Conservation (phyloP, 2,113 vertebrate species). For the Rhineura floridana region DNA sequence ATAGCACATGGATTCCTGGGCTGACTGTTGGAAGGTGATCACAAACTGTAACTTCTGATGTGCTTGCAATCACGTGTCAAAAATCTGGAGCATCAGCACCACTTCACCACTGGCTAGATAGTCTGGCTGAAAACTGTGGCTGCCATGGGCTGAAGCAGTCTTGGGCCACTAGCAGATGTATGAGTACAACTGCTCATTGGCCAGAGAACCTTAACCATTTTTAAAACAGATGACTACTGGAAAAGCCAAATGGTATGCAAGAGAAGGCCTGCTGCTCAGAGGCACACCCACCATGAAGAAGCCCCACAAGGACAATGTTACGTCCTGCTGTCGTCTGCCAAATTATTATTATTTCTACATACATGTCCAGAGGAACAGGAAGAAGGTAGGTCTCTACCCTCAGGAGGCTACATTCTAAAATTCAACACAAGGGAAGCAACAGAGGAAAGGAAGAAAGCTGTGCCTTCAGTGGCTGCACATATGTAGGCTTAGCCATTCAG, state of each 20-base stretch:
- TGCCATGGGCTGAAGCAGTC: neutral
- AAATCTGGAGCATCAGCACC: neutral
- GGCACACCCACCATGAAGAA: neutral
- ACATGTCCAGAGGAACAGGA: neutral
- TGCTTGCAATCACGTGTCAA: too few relatives aligned
- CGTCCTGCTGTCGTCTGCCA: neutral
- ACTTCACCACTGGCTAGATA: neutral
- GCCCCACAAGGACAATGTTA: neutral
- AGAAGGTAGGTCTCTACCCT: neutral
- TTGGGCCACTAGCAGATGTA: neutral
- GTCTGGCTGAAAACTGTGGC: neutral
- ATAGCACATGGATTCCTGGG: too few relatives aligned
- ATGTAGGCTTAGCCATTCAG: neutral
- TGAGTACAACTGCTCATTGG: neutral
- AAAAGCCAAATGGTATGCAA: neutral
- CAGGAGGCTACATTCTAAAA: neutral
- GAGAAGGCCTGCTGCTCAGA: neutral
- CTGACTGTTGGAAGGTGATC: neutral
- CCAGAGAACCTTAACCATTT: neutral
- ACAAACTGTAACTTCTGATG: neutral
- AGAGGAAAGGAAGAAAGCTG: neutral
- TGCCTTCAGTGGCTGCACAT: neutral
- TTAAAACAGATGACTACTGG: neutral
- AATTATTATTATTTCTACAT: neutral
- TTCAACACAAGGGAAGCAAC: neutral